phyloP scores from a whole-genome alignment of 2,797 vertebrate species.

The Manis crassicaudata region DNA sequence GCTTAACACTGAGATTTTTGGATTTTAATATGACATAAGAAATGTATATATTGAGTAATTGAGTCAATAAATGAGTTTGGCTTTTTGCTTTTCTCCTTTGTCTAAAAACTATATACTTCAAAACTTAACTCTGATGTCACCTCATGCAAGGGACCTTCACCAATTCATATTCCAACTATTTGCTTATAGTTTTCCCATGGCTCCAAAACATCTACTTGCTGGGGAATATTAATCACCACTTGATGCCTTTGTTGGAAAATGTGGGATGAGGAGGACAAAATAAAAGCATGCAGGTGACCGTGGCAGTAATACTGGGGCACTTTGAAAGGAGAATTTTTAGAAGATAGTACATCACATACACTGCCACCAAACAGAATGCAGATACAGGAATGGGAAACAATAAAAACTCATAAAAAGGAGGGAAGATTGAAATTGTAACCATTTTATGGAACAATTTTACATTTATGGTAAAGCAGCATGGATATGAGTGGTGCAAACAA shows the following conservation, averaged over 20 bases:
- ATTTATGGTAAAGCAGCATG: background rate
- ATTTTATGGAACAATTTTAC: background rate
- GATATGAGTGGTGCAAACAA: background rate
- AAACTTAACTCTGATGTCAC: no score
- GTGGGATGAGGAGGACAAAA: no score
- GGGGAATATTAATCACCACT: background rate
- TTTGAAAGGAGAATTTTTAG: background rate
- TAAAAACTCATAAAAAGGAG: background rate
- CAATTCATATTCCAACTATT: background rate
- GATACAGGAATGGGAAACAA: background rate
- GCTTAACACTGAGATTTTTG: background rate
- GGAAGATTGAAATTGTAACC: background rate
- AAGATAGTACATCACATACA: background rate
- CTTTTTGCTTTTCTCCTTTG: background rate
- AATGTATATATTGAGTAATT: background rate
- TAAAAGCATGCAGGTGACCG: no score
- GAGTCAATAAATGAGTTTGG: background rate
- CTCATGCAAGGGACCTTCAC: no score
- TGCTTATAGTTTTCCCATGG: background rate
- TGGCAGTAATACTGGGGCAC: no score
- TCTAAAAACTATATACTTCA: no score
- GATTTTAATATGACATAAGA: background rate
- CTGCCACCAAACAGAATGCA: background rate
- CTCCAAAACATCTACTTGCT: background rate
- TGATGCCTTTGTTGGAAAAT: background rate